Base-by-base conservation (phyloP, 2,888 invertebrate genomes). In the Ophioninae sp. region DNA sequence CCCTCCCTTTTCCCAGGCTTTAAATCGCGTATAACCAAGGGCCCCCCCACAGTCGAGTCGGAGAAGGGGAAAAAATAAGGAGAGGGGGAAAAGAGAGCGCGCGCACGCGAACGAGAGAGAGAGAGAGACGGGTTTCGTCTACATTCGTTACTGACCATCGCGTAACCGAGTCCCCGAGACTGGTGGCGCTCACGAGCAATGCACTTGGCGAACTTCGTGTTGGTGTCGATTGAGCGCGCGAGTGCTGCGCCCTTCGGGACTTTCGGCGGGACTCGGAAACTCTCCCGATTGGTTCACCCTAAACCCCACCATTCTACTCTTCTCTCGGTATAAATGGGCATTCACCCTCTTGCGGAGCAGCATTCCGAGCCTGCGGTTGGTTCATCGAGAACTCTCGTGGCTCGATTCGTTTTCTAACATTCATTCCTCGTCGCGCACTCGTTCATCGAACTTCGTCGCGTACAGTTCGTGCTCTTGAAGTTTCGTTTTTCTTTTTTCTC, bases 241-340 rank as follows among this genome's bases (percentile, higher is more conserved):
- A 85, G 82, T 83, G 84, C 78, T 78, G 81, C 79, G 85, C 85
- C 86, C 85, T 84, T 83, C 76, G 57, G 79, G 86, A 75, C 67
- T 88, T 91, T 89, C 87, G 86, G 90, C 90, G 90, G 90, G 89
- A 89, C 88, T 86, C 83, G 59, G 75, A 41, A 73, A 59, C 6
- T 6, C 30, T 64, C 17, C 37, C 21, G 56, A 91, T 91, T 91
- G 91, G 91, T 77, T 65, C 81, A 65, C 86, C 83, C 85, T 82
- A 62, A 64, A 20, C 88, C 91, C 89, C 85, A 85, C 89, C 78
- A 79, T 17, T 17, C 21, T 8, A 56, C 75, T 0, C 59, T 61
- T 30, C 75, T 81, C 81, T 56, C 61, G 65, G 76, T 83, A 83
- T 86, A 87, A 83, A 86, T 86, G 41, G 81, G 70, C 85, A 68